A percentile compares a stretch with the other conserved stretches of the same genome.
phyloP scores from a whole-genome alignment of 1,140 invertebrate genomes.

The Parapsyche elsis region DNA sequence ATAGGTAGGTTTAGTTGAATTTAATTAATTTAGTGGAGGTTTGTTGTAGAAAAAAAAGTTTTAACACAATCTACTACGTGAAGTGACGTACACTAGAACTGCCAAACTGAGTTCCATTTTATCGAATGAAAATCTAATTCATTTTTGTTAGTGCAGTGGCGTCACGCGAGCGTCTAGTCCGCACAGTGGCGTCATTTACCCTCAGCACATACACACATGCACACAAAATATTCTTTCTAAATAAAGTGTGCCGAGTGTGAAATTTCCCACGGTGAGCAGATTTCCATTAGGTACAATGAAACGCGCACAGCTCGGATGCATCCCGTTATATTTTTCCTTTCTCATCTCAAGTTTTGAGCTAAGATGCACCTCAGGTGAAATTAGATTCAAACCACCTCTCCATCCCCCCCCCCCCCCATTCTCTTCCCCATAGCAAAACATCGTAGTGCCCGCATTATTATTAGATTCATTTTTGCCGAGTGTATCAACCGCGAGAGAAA shows the following conservation, averaged over 20 bases:
- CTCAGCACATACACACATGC: neutral
- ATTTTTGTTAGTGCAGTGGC: constrained; percentile 10
- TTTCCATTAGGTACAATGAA: constrained; percentile 43
- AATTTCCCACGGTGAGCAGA: constrained; percentile 43
- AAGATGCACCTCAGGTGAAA: constrained; percentile 31
- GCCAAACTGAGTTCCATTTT: neutral
- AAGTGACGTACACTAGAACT: neutral
- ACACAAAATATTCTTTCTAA: constrained; percentile 16
- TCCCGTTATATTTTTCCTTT: constrained; percentile 30
- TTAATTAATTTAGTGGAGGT: too few relatives aligned
- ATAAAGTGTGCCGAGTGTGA: constrained; percentile 41
- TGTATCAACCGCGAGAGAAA: too few relatives aligned
- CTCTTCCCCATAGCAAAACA: too few relatives aligned
- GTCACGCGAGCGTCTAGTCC: neutral
- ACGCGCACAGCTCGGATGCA: constrained; percentile 15
- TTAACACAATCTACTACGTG: too few relatives aligned
- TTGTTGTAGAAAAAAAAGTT: too few relatives aligned
- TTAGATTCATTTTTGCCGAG: too few relatives aligned
- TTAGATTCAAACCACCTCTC: constrained; percentile 10
- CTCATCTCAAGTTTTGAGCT: neutral
- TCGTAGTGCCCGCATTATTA: too few relatives aligned
- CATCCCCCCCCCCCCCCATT: neutral
- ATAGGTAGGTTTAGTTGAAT: too few relatives aligned
- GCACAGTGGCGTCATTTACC: neutral
- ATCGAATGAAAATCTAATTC: neutral